Conservation (phyloP, 2,797 vertebrate species). For the Eulemur coronatus region DNA sequence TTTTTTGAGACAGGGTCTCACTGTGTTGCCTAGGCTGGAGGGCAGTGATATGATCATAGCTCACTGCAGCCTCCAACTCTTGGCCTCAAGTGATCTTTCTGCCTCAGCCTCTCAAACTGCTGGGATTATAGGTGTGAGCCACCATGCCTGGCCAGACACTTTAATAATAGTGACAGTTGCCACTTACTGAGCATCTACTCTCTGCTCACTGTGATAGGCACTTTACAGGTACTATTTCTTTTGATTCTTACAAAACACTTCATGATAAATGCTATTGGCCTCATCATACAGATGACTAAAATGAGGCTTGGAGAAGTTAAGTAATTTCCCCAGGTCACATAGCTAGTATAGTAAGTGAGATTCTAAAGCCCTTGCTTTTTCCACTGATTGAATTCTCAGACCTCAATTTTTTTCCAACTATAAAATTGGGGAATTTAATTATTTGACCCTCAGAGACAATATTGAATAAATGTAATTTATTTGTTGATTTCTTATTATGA, state of each 20-base stretch:
- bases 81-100: background rate
- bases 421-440: background rate
- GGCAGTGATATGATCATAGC: background rate
- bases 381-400: background rate
- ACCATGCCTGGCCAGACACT: background rate
- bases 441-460: background rate
- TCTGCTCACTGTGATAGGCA: background rate
- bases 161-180: background rate
- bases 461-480: slow-evolving; percentile 21
- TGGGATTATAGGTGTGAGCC: background rate
- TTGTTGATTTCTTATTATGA: background rate
- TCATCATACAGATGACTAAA: background rate
- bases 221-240: background rate
- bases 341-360: background rate
- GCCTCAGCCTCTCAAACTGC: background rate
- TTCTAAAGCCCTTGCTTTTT: background rate
- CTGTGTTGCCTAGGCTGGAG: background rate
- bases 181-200: background rate
- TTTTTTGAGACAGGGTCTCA: background rate
- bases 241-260: background rate
- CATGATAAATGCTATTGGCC: background rate
- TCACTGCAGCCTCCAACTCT: background rate
- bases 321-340: background rate
- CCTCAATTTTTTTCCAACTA: background rate
- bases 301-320: background rate